Evolutionary conservation across 2,888 invertebrate genomes (phyloP), one percentile per base, ranked within the genome.

Genomic region (Hydraecia micacea): DNA sequence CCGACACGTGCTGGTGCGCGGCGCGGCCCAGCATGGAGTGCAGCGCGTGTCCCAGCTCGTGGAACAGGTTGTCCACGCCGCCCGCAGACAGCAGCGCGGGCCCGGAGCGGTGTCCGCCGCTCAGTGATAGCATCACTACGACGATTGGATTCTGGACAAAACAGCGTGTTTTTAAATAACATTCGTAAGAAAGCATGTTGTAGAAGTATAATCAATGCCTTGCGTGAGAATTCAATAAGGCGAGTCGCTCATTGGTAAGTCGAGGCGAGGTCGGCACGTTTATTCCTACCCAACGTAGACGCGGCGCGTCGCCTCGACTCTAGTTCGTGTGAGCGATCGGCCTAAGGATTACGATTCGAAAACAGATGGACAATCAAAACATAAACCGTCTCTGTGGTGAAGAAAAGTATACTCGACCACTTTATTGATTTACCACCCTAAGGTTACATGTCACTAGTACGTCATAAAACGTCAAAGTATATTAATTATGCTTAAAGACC

Each of bases 1-100:
- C 99, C 7, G 99, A 98, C 67, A 99, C 99, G 96, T 99, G 99
- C 95, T 99, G 99, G 96, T 99, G 78, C 36, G 81, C 8, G 28
- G 99, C 81, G 84, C 99, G 97, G 4, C 99, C 99, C 87, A 99
- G 96, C 99, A 79, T 79, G n/a, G 82, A 81, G 63, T 79, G 78
- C 1, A 79, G 82, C 0, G 78, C 78, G 49, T 81, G 81, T 4
- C 81, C 81, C 58, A 81, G 11, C 28, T 81, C 81, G 36, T 81
- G 81, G 81, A 81, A 81, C 85, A 81, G 63, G 74, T 81, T 81
- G 85, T 81, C 81, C 21, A 81, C 81, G 42, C 81, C 81, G 9
- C 81, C 81, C 42, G 81, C 85, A 13, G 81, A 69, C 75, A 99
- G 97, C 73, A 99, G 96, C 66, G 98, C 98, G 1, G 98, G 98